Percentiles rank a stretch among this genome's conserved stretches.
phyloP scores from a whole-genome alignment of 1,140 invertebrate genomes.

The Prorops nasuta region DNA sequence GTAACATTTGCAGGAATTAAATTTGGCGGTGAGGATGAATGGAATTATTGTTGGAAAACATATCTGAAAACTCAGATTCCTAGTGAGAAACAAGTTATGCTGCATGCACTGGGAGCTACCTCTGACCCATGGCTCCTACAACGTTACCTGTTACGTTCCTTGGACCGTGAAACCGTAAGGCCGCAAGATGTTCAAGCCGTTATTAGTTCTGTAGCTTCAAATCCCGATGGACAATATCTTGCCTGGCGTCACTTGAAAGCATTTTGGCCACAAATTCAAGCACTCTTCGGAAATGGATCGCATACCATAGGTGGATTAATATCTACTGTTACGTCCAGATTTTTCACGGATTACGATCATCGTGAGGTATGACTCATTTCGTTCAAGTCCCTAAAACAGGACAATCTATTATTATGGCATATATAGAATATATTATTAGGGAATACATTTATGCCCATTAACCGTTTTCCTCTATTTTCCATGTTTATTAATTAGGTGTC shows the following conservation, averaged over 20 bases:
- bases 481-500: no score
- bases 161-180: constrained; percentile 67
- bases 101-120: constrained; percentile 69
- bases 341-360: constrained; percentile 71
- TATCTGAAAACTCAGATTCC: constrained; percentile 68
- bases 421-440: no score
- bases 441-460: not conserved
- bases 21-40: constrained; percentile 70
- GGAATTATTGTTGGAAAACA: constrained; percentile 72
- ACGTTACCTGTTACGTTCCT: constrained; percentile 65
- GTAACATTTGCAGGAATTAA: constrained; percentile 47
- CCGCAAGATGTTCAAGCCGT: constrained; percentile 71
- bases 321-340: constrained; percentile 67
- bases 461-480: constrained; percentile 17
- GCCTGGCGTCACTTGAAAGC: constrained; percentile 77
- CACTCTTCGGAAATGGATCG: constrained; percentile 67
- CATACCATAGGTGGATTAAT: constrained; percentile 70
- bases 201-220: constrained; percentile 67
- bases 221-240: constrained; percentile 68
- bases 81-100: constrained; percentile 67
- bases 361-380: constrained; percentile 61
- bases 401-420: no score
- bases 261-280: constrained; percentile 68
- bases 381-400: not conserved
- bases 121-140: constrained; percentile 72